Base-by-base conservation (phyloP, 2,113 vertebrate species). In the Callopanchax toddi region DNA sequence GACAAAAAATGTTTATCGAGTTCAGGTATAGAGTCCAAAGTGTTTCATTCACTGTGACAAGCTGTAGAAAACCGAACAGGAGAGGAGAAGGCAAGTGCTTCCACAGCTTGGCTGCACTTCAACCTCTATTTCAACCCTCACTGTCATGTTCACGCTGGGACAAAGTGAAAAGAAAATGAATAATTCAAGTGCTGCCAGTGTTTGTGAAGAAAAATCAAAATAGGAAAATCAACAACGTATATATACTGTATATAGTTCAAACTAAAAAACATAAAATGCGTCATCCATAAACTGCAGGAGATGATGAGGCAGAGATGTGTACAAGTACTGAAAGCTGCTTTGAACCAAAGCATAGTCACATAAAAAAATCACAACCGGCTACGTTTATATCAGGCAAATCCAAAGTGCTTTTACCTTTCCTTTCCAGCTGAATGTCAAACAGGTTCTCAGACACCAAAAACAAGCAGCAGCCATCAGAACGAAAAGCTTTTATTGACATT, bases 91-190 rank as follows among this genome's bases (percentile, higher is more conserved):
- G 23, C 18, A 37, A 73, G 45, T 18, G 3, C 43, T 60, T 42
- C 34, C n/a, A 55, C 21, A 4, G 22, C 42, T 40, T 20, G 5
- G 44, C 45, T 21, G 15, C 60, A 50, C 62, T 68, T 39, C 66
- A 85, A 53, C 66, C 65, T 60, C 68, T 56, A 62, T 39, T 44
- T 78, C 74, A 70, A 66, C 64, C 61, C 75, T 57, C 39, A 60
- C 76, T 71, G 70, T 82, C 63, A 71, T 66, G 46, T 76, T 66
- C 77, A 71, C 32, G 56, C 55, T 64, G 62, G 16, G 62, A 79
- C 64, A 61, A 72, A 84, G 64, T 67, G 60, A 82, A 71, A 61
- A 69, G 32, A 60, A 51, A 51, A 84, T 83, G 59, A 89, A 85
- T 82, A 74, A 86, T 87, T 83, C 66, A 86, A 52, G 20, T 46